These are phyloP conservation scores for Lichenostomus cassidix DNA, from an alignment of 2,113 vertebrate genomes.

Conservation along the genomic window DNA sequence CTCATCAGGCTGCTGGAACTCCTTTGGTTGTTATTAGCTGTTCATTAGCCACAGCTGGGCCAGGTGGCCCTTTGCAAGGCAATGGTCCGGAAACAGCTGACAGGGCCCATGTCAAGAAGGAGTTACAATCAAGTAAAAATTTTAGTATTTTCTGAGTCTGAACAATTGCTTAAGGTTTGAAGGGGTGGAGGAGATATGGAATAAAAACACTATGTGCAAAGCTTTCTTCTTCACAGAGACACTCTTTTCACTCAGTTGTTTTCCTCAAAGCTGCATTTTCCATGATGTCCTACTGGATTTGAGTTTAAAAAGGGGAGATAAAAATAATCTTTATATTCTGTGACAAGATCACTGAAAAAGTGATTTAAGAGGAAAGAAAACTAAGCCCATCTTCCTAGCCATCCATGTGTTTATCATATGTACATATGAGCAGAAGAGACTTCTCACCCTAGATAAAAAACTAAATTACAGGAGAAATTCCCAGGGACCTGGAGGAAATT, in stretches of 20 bases:
- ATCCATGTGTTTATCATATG: conserved; percentile 10
- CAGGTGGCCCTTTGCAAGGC: neutral
- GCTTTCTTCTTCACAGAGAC: neutral
- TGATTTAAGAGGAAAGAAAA: neutral
- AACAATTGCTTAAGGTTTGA: neutral
- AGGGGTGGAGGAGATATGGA: neutral
- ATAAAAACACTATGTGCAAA: neutral
- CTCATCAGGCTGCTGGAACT: neutral
- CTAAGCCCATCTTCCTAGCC: neutral
- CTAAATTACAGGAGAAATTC: neutral
- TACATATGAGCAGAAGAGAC: neutral
- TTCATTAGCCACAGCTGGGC: neutral
- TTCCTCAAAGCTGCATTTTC: neutral
- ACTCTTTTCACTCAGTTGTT: neutral
- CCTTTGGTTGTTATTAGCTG: neutral
- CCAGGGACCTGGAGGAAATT: neutral
- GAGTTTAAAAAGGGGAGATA: neutral
- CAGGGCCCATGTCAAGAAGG: rapidly evolving
- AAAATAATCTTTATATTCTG: conserved; percentile 3
- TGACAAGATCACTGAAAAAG: neutral
- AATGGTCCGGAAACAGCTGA: neutral
- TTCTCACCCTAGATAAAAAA: neutral
- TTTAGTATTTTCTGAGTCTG: neutral
- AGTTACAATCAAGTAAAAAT: neutral
- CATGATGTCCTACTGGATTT: neutral